Conservation (phyloP, 2,113 vertebrate species). For the Uria aalge region DNA sequence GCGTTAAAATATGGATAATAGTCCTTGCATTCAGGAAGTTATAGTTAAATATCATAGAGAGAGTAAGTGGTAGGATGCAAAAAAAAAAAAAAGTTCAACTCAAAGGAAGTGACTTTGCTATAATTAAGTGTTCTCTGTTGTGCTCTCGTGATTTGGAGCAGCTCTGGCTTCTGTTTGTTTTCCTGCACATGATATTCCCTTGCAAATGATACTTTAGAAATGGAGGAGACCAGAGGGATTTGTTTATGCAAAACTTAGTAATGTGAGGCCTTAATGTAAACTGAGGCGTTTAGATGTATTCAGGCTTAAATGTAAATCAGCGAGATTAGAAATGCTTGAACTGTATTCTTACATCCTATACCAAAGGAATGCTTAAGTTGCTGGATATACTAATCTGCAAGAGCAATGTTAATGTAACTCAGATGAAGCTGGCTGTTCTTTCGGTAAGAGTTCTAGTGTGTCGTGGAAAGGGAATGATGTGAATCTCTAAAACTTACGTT, state of each 20-base stretch:
- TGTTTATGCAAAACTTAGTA: not conserved
- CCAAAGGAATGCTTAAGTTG: rapidly evolving
- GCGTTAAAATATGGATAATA: not conserved
- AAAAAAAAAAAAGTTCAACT: not conserved
- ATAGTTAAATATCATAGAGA: not conserved
- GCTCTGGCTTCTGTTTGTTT: not conserved
- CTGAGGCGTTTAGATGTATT: not conserved
- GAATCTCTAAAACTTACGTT: not conserved
- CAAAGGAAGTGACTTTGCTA: not conserved
- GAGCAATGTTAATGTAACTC: rapidly evolving
- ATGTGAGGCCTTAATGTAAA: rapidly evolving
- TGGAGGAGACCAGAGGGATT: not conserved
- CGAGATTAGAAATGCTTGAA: not conserved
- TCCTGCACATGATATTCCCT: rapidly evolving
- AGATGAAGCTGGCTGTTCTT: not conserved
- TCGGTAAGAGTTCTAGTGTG: not conserved
- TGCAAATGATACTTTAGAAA: not conserved
- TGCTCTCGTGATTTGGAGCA: not conserved
- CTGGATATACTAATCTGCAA: not conserved
- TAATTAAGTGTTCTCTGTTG: not conserved
- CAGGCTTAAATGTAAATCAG: not conserved
- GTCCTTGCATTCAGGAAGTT: not conserved
- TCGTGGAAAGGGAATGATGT: not conserved
- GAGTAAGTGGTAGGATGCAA: not conserved
- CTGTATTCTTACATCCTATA: not conserved